Conservation (phyloP, 2,113 vertebrate species). For the Tretioscincus oriximinensis region DNA sequence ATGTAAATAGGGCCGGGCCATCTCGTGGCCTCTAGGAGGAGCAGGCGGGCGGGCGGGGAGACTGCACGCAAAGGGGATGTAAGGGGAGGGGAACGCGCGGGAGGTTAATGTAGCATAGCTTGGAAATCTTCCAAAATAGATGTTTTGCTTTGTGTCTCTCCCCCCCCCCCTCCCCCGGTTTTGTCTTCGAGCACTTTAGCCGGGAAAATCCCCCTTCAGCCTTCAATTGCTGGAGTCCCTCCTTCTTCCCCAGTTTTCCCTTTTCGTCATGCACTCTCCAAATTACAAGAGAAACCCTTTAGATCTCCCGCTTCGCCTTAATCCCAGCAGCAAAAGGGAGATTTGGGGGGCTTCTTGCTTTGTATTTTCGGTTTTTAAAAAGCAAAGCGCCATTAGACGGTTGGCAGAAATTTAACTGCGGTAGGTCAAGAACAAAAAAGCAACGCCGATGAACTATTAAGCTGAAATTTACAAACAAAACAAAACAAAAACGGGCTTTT, state of each 20-base stretch:
- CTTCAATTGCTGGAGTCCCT: conserved; percentile 71
- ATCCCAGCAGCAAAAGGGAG: conserved; percentile 71
- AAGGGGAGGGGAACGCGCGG: conserved; percentile 43
- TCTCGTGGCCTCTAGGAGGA: conserved; percentile 11
- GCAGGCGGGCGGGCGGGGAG: conserved; percentile 14
- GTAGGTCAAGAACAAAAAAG: conserved; percentile 82
- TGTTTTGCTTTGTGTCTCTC: conserved; percentile 65
- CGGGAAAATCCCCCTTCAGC: conserved; percentile 73
- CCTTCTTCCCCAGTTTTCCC: conserved; percentile 46
- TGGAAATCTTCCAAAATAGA: conserved; percentile 78
- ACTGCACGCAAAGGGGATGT: conserved; percentile 27
- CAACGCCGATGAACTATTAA: conserved; percentile 31
- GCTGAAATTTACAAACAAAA: conserved; percentile 42
- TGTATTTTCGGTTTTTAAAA: conserved; percentile 69
- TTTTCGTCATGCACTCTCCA: conserved; percentile 57
- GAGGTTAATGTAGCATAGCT: conserved; percentile 77
- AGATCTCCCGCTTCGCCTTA: conserved; percentile 77
- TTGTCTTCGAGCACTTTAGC: conserved; percentile 75
- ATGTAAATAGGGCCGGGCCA: conserved; percentile 76
- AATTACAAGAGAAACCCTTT: conserved; percentile 73
- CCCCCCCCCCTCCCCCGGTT: too few species aligned
- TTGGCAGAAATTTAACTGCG: conserved; percentile 76
- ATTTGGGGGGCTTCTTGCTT: conserved; percentile 69
- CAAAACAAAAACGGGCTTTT: neutral
- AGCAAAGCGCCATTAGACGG: conserved; percentile 71